Conservation (phyloP, 2,113 vertebrate species). For the Austrofundulus limnaeus region DNA sequence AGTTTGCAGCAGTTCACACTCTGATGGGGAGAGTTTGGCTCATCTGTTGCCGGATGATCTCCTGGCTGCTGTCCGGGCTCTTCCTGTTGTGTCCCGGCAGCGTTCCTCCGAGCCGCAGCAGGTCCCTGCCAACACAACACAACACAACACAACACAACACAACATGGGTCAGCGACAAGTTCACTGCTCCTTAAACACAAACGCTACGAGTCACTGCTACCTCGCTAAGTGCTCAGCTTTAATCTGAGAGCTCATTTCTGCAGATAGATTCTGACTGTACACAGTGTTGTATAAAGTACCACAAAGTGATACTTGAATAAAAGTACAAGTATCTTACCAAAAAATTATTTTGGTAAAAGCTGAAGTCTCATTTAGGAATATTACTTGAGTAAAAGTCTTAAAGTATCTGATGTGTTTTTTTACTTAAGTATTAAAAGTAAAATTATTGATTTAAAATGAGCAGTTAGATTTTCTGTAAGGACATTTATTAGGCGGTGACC, state of each 20-base stretch:
- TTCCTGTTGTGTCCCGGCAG: slow-evolving; percentile 82
- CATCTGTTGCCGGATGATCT: slow-evolving; percentile 79
- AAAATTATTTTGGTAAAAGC: too few relatives aligned
- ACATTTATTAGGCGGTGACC: too few relatives aligned
- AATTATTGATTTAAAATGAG: too few relatives aligned
- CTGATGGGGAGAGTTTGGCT: slow-evolving; percentile 82
- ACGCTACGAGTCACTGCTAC: slow-evolving; percentile 31
- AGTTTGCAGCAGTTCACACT: slow-evolving; percentile 56
- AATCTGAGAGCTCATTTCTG: slow-evolving; percentile 36
- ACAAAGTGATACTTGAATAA: too few relatives aligned
- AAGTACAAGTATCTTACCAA: too few relatives aligned
- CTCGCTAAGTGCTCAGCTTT: slow-evolving; percentile 33
- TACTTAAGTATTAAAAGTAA: too few relatives aligned
- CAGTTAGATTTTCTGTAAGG: too few relatives aligned
- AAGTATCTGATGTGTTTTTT: too few relatives aligned
- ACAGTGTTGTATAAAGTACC: too few relatives aligned
- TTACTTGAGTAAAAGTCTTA: too few relatives aligned
- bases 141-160: too few relatives aligned
- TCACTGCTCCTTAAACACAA: slow-evolving; percentile 45
- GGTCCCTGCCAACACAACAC: slow-evolving; percentile 72
- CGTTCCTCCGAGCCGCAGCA: slow-evolving; percentile 79
- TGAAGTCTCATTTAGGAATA: too few relatives aligned
- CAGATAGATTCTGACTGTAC: slow-evolving; percentile 19
- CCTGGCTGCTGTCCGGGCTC: slow-evolving; percentile 75
- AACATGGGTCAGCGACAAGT: slow-evolving; percentile 46